Conservation (phyloP, 2,797 vertebrate genomes). For the Aphelocoma californica region DNA sequence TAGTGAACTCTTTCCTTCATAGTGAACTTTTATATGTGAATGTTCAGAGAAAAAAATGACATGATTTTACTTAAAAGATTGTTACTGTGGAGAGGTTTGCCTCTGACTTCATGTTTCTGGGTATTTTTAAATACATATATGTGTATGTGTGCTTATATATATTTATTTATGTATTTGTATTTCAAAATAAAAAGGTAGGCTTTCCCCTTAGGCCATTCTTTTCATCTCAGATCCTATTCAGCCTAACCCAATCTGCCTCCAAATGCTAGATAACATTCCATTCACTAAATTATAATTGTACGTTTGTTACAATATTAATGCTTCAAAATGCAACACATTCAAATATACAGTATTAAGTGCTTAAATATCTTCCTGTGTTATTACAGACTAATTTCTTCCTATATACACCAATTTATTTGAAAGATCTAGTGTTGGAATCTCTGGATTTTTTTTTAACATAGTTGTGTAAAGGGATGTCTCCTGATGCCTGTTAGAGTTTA, state of each 20-base stretch:
- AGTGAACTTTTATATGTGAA: not conserved
- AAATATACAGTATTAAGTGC: slow-evolving; percentile 31
- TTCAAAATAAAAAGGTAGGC: slow-evolving; percentile 27
- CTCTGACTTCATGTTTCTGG: not conserved
- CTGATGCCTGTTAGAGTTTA: slow-evolving; percentile 98
- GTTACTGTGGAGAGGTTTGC: not conserved
- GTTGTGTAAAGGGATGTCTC: slow-evolving; percentile 86
- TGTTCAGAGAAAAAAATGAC: not conserved
- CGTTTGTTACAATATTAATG: slow-evolving; percentile 66
- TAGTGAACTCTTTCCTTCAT: not conserved
- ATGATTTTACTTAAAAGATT: not conserved
- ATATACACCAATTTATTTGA: slow-evolving; percentile 71
- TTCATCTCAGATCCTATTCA: not conserved
- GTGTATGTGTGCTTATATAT: not conserved
- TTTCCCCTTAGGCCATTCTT: slow-evolving; percentile 1
- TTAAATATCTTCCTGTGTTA: slow-evolving; percentile 69
- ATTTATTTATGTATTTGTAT: not conserved
- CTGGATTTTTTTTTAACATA: slow-evolving; percentile 67
- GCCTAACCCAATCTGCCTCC: slow-evolving; percentile 5
- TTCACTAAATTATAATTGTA: slow-evolving; percentile 58
- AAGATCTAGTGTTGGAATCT: slow-evolving; percentile 71
- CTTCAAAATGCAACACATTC: slow-evolving; percentile 62
- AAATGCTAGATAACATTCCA: slow-evolving; percentile 58
- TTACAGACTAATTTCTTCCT: slow-evolving; percentile 72
- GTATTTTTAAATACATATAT: not conserved